Evolutionary conservation across 1,140 invertebrate species (phyloP).

Genomic region (Penaeus indicus): DNA sequence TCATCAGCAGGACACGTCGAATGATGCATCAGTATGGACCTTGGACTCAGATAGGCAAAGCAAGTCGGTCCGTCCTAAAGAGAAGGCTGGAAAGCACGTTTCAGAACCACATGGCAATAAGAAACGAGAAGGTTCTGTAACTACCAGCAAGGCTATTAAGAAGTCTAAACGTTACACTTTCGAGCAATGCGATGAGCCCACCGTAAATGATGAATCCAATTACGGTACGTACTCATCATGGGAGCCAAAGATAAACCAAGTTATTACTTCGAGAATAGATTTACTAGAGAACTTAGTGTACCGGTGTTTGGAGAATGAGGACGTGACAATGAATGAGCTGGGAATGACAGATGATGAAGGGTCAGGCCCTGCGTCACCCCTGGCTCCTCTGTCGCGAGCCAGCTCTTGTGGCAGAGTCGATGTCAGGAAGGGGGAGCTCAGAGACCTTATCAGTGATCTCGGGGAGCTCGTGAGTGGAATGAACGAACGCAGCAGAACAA

Average conservation of each 20-base stretch:
- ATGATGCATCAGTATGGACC: too few species aligned
- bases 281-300: slow-evolving; percentile 23
- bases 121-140: too few species aligned
- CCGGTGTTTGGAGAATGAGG: slow-evolving; percentile 13
- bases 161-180: too few species aligned
- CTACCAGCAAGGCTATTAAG: too few species aligned
- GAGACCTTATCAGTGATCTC: slow-evolving; percentile 29
- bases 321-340: background rate
- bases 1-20: too few species aligned
- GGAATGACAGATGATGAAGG: background rate
- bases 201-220: background rate
- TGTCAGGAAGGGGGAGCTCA: slow-evolving; percentile 11
- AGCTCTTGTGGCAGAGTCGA: slow-evolving; percentile 3
- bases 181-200: too few species aligned
- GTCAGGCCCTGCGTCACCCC: background rate
- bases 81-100: too few species aligned
- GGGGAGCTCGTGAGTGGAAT: slow-evolving; percentile 15
- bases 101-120: too few species aligned
- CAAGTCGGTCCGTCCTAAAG: too few species aligned
- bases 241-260: slow-evolving; percentile 36
- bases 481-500: slow-evolving; percentile 32
- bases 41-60: too few species aligned
- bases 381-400: background rate
- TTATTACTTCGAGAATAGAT: slow-evolving; percentile 21
- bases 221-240: slow-evolving; percentile 9